phyloP scores from a whole-genome alignment of 2,888 invertebrate genomes.

The Auanema sp. region DNA sequence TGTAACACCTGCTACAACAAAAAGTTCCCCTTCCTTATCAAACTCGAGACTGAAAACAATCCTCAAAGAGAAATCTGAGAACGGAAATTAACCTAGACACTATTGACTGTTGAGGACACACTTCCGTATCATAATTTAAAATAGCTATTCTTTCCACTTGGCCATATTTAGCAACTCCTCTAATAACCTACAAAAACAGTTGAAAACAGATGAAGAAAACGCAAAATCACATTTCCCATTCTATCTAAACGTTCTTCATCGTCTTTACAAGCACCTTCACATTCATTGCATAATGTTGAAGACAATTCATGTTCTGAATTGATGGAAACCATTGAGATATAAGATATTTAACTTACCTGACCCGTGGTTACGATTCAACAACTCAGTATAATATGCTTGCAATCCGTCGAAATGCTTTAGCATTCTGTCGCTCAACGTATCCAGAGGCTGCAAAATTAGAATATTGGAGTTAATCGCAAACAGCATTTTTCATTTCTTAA shows the following conservation, averaged over 20 bases:
- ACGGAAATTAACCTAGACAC: constrained; percentile 67
- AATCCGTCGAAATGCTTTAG: neutral
- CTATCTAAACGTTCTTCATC: neutral
- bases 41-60: constrained; percentile 80
- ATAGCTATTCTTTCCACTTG: constrained; percentile 81
- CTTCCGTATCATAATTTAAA: constrained; percentile 84
- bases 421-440: neutral
- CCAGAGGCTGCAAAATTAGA: neutral
- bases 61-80: constrained; percentile 9
- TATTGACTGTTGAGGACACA: constrained; percentile 74
- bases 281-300: neutral
- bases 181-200: constrained; percentile 72
- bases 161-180: constrained; percentile 81
- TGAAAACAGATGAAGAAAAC: neutral
- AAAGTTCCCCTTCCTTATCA: constrained; percentile 91
- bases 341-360: no score
- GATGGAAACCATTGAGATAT: no score
- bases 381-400: neutral
- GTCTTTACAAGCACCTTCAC: neutral
- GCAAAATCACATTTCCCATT: neutral
- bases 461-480: neutral
- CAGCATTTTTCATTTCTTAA: no score
- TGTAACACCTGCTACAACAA: constrained; percentile 92
- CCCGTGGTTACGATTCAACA: no score
- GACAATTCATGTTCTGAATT: no score